phyloP scores from a whole-genome alignment of 30 jellyfish, hydroid and myxozoan species.

The Aurelia aurita region DNA sequence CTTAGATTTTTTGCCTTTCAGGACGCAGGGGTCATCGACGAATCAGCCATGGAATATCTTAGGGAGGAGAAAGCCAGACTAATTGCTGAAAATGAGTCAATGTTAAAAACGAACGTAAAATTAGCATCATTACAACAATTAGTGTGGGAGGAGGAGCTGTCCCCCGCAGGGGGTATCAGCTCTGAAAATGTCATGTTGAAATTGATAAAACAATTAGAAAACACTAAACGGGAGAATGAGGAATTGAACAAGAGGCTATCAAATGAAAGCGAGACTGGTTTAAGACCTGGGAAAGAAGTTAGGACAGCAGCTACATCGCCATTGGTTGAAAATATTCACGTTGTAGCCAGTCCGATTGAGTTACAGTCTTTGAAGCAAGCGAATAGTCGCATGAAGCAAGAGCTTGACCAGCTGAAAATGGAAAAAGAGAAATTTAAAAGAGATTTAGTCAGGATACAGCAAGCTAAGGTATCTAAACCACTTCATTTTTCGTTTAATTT shows the following conservation, averaged over 20 bases:
- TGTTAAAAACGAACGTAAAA: conserved; percentile 54
- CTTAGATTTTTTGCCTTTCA: too few species aligned
- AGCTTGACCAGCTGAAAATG: conserved; percentile 52
- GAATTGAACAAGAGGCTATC: conserved; percentile 54
- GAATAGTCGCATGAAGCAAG: conserved; percentile 30
- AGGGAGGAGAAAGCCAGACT: conserved; percentile 59
- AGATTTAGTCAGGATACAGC: conserved; percentile 52
- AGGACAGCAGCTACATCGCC: conserved; percentile 55
- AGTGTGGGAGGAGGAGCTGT: conserved; percentile 57
- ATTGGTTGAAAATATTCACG: conserved; percentile 7
- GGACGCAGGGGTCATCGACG: background rate
- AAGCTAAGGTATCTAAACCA: conserved; percentile 59
- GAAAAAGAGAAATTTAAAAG: conserved; percentile 56
- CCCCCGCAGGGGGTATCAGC: conserved; percentile 23
- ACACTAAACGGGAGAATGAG: conserved; percentile 65
- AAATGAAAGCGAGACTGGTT: conserved; percentile 4
- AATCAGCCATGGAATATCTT: conserved; percentile 24
- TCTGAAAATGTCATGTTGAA: conserved; percentile 68
- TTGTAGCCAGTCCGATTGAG: conserved; percentile 36
- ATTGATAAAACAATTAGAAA: conserved; percentile 66
- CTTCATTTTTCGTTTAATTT: too few species aligned
- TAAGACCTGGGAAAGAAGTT: background rate
- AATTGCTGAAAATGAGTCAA: conserved; percentile 58
- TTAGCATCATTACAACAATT: conserved; percentile 60
- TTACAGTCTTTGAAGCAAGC: conserved; percentile 52